phyloP scores from a whole-genome alignment of 1,140 invertebrate species.

The Drosophila subobscura region DNA sequence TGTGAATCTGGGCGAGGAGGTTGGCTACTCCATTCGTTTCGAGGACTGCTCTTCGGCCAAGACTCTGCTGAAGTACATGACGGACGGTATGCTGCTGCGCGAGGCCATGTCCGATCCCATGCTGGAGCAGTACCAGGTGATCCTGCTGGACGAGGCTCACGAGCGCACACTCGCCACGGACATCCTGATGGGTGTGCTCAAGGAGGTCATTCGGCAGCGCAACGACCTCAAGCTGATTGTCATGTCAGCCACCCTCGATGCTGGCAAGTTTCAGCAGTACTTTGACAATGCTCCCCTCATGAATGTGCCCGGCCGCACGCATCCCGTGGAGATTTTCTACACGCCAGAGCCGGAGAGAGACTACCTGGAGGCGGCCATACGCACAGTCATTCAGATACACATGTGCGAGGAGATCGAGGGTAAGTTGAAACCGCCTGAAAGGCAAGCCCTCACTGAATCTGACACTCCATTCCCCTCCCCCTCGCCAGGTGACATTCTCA shows the following conservation, averaged over 20 bases:
- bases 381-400: slow-evolving; percentile 99
- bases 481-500: slow-evolving; percentile 90
- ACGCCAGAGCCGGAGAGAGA: slow-evolving; percentile 99
- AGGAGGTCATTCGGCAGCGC: slow-evolving; percentile 98
- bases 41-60: slow-evolving; percentile 99
- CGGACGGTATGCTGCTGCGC: slow-evolving; percentile 99
- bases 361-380: slow-evolving; percentile 98
- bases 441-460: background rate
- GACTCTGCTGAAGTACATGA: slow-evolving; percentile 98
- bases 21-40: slow-evolving; percentile 99
- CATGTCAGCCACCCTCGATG: slow-evolving; percentile 99
- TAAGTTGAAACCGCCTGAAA: slow-evolving; percentile 9
- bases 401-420: slow-evolving; percentile 97
- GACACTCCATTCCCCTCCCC: background rate
- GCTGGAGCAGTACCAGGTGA: slow-evolving; percentile 97
- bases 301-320: slow-evolving; percentile 97
- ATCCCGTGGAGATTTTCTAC: slow-evolving; percentile 99
- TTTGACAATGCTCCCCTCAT: slow-evolving; percentile 99
- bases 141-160: slow-evolving; percentile 99
- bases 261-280: slow-evolving; percentile 99
- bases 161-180: slow-evolving; percentile 99
- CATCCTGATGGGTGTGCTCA: slow-evolving; percentile 99
- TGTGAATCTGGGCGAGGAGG: slow-evolving; percentile 96
- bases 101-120: slow-evolving; percentile 99
- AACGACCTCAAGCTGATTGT: slow-evolving; percentile 98